Evolutionary conservation across 2,113 vertebrate species (phyloP).

Genomic region (Thamnaconus septentrionalis): DNA sequence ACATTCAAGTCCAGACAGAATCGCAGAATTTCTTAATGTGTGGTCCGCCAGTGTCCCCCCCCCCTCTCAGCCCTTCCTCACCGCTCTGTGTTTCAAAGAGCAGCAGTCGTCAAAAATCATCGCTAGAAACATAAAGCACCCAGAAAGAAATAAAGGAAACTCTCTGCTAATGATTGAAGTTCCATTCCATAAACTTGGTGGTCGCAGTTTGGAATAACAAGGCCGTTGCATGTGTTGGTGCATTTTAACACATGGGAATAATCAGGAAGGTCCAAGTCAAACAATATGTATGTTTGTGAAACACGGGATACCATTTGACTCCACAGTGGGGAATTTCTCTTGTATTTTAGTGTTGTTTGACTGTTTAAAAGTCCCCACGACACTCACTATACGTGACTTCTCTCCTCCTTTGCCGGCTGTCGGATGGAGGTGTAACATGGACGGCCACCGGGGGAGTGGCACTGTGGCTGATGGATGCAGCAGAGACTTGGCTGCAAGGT

Average conservation of each 20-base stretch:
- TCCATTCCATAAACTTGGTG: constrained; percentile 47
- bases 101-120: constrained; percentile 49
- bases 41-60: constrained; percentile 55
- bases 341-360: neutral
- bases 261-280: constrained; percentile 18
- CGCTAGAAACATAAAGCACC: constrained; percentile 48
- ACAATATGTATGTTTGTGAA: constrained; percentile 32
- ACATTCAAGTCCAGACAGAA: constrained; percentile 57
- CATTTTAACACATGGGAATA: constrained; percentile 45
- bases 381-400: constrained; percentile 22
- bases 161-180: constrained; percentile 57
- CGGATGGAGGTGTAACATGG: constrained; percentile 26
- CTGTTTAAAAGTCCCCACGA: neutral
- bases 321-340: constrained; percentile 7
- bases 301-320: constrained; percentile 21
- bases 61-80: neutral
- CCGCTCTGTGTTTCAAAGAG: constrained; percentile 53
- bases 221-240: constrained; percentile 35
- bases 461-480: constrained; percentile 42
- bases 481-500: constrained; percentile 43
- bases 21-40: constrained; percentile 60
- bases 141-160: constrained; percentile 27
- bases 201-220: constrained; percentile 41
- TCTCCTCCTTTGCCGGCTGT: constrained; percentile 7
- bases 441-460: constrained; percentile 41